These are phyloP conservation scores for Tenthredo mesomela DNA, from an alignment of 2,888 invertebrate species.

Conservation along the genomic window DNA sequence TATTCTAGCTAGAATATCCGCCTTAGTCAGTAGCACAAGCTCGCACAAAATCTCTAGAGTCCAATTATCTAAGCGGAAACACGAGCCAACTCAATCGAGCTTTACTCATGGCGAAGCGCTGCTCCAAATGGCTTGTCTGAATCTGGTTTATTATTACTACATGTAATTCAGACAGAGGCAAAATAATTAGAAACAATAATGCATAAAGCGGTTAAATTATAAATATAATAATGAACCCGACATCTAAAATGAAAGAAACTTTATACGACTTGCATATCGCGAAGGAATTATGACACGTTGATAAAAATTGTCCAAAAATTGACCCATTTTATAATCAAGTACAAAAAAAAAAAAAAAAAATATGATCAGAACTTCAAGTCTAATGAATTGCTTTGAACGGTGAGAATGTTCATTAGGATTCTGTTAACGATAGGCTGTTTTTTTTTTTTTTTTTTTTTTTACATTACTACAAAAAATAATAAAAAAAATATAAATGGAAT, in stretches of 20 bases:
- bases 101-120: background rate
- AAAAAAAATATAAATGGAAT: no score
- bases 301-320: no score
- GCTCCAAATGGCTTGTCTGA: background rate
- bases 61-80: background rate
- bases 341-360: no score
- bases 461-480: no score
- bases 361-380: background rate
- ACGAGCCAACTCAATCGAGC: slow-evolving; percentile 1
- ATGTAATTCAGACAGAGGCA: background rate
- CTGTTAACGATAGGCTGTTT: background rate
- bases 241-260: no score
- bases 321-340: no score
- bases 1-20: background rate
- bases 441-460: background rate
- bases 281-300: no score
- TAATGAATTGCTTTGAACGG: background rate
- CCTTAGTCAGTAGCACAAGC: background rate
- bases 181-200: background rate
- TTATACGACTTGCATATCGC: no score
- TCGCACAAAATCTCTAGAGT: background rate
- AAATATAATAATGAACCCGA: no score
- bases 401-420: background rate
- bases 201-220: background rate
- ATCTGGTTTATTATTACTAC: background rate